These are phyloP conservation scores for Pristionchus mayeri DNA, from an alignment of 2,888 invertebrate species.

Conservation along the genomic window DNA sequence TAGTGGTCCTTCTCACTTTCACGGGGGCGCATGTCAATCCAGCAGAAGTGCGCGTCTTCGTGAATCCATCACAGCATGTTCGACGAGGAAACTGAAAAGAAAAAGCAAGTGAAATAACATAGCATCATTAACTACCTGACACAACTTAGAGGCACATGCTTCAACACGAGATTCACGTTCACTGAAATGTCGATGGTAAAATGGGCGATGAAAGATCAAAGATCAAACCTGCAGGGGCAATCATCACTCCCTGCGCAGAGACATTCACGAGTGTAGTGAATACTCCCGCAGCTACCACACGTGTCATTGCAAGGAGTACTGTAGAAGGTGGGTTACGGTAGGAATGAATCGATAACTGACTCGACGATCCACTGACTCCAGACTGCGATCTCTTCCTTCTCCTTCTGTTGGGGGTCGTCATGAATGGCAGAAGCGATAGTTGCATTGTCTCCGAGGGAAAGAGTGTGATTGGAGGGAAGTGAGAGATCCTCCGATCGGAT, in stretches of 20 bases:
- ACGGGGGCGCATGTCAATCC: not conserved
- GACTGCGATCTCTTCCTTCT: too few relatives aligned
- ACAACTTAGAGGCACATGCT: too few relatives aligned
- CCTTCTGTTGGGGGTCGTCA: too few relatives aligned
- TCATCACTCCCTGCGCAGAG: not conserved
- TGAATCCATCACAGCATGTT: not conserved
- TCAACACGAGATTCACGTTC: too few relatives aligned
- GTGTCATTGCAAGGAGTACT: constrained; percentile 17
- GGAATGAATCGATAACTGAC: not conserved
- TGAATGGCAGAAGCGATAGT: too few relatives aligned
- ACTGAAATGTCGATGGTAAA: not conserved
- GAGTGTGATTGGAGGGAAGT: not conserved
- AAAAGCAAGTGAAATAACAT: not conserved
- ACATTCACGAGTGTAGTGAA: not conserved
- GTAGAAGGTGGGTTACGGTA: not conserved
- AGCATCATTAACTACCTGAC: not conserved
- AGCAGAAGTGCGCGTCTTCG: not conserved
- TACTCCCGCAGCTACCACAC: not conserved
- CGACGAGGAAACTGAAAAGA: too few relatives aligned
- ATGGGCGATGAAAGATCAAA: not conserved
- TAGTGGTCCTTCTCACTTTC: too few relatives aligned
- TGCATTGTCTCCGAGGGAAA: not conserved
- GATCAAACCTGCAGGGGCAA: not conserved
- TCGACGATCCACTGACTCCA: not conserved
- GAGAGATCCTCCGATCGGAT: not conserved